Evolutionary conservation across 2,888 invertebrate genomes (phyloP), one percentile per base, ranked within the genome.

Genomic region (Stomorhina lunata): DNA sequence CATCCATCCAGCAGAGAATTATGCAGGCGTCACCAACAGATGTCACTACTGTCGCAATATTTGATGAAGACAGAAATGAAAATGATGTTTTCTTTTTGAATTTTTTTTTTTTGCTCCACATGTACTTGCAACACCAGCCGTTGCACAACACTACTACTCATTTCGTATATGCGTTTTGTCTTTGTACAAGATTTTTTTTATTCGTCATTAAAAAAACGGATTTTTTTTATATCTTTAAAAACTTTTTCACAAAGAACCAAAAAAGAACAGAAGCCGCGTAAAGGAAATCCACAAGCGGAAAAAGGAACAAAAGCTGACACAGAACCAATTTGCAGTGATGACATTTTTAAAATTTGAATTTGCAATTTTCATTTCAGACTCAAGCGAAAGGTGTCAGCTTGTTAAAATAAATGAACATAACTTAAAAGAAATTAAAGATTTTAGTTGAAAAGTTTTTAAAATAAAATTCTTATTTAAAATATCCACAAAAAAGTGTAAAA

Each of bases 11-110:
- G 34, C 34, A 50, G 20, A 15, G 66, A 59, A 65, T 80, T 75
- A 75, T 75, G 61, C 81, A 77, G 61, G 61, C 68, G 77, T 81
- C 81, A 77, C 72, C 68, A 81, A 72, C 81, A 81, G 77, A 81
- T 81, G 81, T 77, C 77, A 66, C 32, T 50, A n/a, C 55, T 81
- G 77, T 77, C 77, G 71, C 77, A 59, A 55, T 77, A 81, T 66
- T 61, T 81, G 77, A 81, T 76, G 72, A 81, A 72, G 77, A 77
- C 48, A 61, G 77, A 81, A 77, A 48, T 68, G 61, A 48, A 76
- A 81, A 81, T 76, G 59, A 80, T 66, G 27, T 55, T 40, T 15
- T 50, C 37, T 20, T 45, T 40, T 61, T 37, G n/a, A n/a, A 32
- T 37, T 57, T 37, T 34, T 12, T 57, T 34, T 34, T 32, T 55